Conservation (phyloP, 2,888 invertebrate species). For the Pandemis corylana region DNA sequence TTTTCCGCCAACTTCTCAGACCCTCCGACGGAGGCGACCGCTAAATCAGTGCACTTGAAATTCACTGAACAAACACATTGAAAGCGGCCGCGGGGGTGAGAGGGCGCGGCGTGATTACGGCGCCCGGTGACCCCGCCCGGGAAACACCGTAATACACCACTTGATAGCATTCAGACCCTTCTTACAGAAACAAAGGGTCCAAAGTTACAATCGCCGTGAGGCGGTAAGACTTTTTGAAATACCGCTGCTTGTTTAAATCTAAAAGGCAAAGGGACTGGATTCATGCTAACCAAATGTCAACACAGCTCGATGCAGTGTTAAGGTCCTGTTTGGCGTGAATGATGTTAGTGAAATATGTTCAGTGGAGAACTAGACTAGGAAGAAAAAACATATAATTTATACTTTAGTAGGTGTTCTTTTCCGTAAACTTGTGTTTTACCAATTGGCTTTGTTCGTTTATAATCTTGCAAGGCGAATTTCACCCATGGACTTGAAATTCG, state of each 20-base stretch:
- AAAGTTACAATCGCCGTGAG: neutral
- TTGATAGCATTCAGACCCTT: neutral
- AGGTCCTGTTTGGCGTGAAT: neutral
- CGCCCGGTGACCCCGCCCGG: conserved; percentile 67
- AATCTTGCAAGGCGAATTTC: too few species aligned
- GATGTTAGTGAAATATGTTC: neutral
- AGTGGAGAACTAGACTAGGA: neutral
- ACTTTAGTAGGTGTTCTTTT: too few species aligned
- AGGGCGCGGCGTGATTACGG: conserved; percentile 76
- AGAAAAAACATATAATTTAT: too few species aligned
- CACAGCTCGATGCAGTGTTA: neutral
- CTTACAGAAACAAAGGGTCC: conserved; percentile 2
- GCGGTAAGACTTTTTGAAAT: neutral
- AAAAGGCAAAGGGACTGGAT: neutral
- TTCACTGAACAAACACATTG: conserved; percentile 62
- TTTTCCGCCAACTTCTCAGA: neutral
- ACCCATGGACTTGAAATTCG: too few species aligned
- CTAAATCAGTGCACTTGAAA: conserved; percentile 68
- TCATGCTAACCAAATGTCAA: neutral
- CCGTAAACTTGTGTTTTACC: too few species aligned
- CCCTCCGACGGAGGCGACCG: conserved; percentile 43
- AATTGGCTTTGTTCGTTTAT: too few species aligned
- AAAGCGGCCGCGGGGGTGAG: conserved; percentile 63
- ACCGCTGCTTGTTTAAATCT: neutral
- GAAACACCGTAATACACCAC: conserved; percentile 27